These are phyloP conservation scores for Catalaphyllia jardinei DNA, from an alignment of 64 coral and sea anemone genomes.

Conservation along the genomic window DNA sequence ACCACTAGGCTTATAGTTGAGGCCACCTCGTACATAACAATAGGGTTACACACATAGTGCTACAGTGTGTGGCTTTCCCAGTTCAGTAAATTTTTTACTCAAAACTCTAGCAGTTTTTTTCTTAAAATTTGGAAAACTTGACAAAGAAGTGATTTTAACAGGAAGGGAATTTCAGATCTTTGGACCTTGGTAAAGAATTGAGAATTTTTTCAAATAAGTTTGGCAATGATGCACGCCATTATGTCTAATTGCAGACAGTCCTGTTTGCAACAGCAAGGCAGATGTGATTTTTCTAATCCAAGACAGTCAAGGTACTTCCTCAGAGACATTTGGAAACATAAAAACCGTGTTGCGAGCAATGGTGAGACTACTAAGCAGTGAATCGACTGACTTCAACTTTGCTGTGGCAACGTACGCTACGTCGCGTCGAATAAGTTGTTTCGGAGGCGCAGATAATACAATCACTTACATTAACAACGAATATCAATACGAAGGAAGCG, in stretches of 20 bases:
- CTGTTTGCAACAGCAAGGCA: background rate
- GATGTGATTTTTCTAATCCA: conserved; percentile 2
- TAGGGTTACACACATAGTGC: too few species aligned
- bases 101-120: too few species aligned
- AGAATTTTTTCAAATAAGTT: too few species aligned
- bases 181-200: too few species aligned
- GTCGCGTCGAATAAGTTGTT: background rate
- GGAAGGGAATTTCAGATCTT: too few species aligned
- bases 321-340: background rate
- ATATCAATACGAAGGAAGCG: background rate
- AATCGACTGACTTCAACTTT: background rate
- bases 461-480: background rate
- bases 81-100: too few species aligned
- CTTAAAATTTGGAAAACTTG: too few species aligned
- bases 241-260: background rate
- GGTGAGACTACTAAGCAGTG: background rate
- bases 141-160: too few species aligned
- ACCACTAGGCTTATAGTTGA: too few species aligned
- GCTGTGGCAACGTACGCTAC: background rate
- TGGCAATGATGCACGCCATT: too few species aligned
- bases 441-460: background rate
- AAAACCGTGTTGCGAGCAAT: background rate
- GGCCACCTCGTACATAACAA: too few species aligned
- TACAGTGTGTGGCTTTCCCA: too few species aligned
- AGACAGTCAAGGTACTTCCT: conserved; percentile 7